Evolutionary conservation across 2,797 vertebrate species (phyloP).

Genomic region (Sardinella longiceps): DNA sequence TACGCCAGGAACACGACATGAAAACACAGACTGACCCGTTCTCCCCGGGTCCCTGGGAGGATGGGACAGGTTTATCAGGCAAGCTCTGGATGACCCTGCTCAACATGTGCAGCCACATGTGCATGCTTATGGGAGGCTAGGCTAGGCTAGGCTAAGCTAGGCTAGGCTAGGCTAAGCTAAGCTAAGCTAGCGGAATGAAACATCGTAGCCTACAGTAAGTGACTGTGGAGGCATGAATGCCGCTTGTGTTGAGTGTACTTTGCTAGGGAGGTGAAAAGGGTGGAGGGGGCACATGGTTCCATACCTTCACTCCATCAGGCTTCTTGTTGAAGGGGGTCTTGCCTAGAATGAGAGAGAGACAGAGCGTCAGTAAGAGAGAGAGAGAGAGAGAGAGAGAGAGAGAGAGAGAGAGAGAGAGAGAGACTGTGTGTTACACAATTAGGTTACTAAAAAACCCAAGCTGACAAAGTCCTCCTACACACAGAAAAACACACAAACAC

Average conservation of each 20-base stretch:
- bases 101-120: not conserved
- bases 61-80: not conserved
- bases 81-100: not conserved
- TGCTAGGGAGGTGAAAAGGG: not conserved
- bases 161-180: not conserved
- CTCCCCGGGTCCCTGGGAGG: not conserved
- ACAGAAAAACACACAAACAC: not conserved
- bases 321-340: slow-evolving; percentile 87
- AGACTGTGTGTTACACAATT: not conserved
- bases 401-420: not conserved
- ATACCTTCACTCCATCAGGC: slow-evolving; percentile 87
- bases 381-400: not conserved
- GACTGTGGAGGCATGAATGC: not conserved
- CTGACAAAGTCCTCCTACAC: not conserved
- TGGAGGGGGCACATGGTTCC: slow-evolving; percentile 44
- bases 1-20: not conserved
- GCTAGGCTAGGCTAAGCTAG: not conserved
- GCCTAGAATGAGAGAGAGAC: slow-evolving; percentile 58
- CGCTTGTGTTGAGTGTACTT: not conserved
- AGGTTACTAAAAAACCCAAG: not conserved
- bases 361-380: slow-evolving; percentile 44
- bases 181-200: not conserved
- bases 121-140: not conserved
- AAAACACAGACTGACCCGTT: not conserved
- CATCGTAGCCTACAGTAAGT: not conserved